Base-by-base conservation (phyloP, 2,113 vertebrate species). In the Chaetops frenatus region DNA sequence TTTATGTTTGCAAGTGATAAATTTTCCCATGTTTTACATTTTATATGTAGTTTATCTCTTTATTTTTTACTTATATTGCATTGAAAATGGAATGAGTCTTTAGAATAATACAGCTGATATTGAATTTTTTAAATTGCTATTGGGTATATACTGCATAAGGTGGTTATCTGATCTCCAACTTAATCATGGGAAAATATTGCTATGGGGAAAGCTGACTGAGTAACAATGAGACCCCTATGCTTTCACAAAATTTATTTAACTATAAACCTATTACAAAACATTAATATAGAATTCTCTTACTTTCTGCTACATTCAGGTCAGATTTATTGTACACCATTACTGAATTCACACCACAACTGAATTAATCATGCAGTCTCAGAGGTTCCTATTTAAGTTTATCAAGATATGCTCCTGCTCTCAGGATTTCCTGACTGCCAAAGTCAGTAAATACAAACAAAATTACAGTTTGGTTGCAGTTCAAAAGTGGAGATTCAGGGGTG, bases 211-310 rank as follows among this genome's bases (percentile, higher is more conserved):
- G 60, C 71, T 93, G 91, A 47, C 93, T 95, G 94, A 66, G 90
- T 90, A 97, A 97, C 89, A 97, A 95, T 94, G 95, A 97, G 92
- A 97, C 82, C 94, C 71, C 93, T 81, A 62, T 87, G 91, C 79
- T 86, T 97, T 97, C 94, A 86, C 94, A 80, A 97, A 96, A 98
- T 97, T 93, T 98, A 97, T 97, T 97, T 97, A 97, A 96, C 96
- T 97, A 94, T 96, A 97, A 95, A 91, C 88, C 87, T 62, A 97
- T 97, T 98, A 97, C 86, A 93, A 94, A 92, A 53, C 90, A 97
- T 96, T 97, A 97, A 96, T 94, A 90, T 10, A 95, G 88, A 96
- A 95, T 97, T 96, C 94, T 94, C 77, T 94, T 94, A 93, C 74
- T 97, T 97, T 90, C 90, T 97, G 78, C 72, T 69, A 45, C 53